Base-by-base conservation (phyloP, 2,888 invertebrate genomes). In the Athalia circularis region DNA sequence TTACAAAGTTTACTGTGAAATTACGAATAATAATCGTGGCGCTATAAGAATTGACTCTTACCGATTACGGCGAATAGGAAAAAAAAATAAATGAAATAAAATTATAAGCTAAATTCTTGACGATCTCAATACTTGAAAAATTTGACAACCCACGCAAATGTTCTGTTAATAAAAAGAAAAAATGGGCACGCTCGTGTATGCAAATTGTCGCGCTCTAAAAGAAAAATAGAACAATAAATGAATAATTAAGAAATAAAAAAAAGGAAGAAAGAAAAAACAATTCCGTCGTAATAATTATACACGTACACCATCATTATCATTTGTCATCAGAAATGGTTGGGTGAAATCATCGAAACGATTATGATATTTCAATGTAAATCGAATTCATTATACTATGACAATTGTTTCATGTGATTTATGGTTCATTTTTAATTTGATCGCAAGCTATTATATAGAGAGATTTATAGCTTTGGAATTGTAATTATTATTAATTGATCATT, bases 291-390 rank as follows among this genome's bases (percentile, higher is more conserved):
- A 29, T 29, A 29, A 29, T 29, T 29, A 29, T 29, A 29, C 29
- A 29, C 29, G 29, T 29, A 29, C 29, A 29, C 29, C 29, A 29
- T 29, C 29, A 29, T 29, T 29, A 29, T 29, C 29, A 29, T 29
- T 29, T 45, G 3, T 15, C 13, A 29, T 8, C 15, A 11, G 45
- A 64, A 64, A 64, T 64, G n/a, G 45, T 64, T 45, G 4, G 43
- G 64, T 43, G 3, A 45, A 45, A 64, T 64, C n/a, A 9, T 45
- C 11, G 5, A 64, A 47, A n/a, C 11, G 8, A 61, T 61, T 29
- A 29, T 64, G 11, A 43, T 43, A 64, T 64, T 64, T 11, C 64
- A 64, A 45, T 64, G 45, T 64, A 5, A 64, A 64, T 45, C 45
- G 45, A 64, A 64, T 43, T 45, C 9, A 29, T 29, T 29, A 47